Evolutionary conservation across 2,113 vertebrate species (phyloP).

Genomic region (Microtus ochrogaster): DNA sequence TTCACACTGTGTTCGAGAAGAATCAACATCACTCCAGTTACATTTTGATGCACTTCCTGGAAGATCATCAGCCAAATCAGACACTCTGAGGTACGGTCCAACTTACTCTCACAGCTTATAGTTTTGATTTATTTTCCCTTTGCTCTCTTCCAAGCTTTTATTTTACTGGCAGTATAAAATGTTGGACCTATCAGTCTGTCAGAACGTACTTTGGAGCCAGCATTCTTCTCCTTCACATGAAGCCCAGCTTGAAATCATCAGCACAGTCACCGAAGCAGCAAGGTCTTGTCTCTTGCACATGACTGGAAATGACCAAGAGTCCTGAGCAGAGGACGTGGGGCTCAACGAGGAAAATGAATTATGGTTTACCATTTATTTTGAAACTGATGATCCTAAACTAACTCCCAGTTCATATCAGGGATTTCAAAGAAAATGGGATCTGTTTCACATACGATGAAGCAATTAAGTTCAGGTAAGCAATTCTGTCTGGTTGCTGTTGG

Average conservation of each 20-base stretch:
- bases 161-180: constrained; percentile 55
- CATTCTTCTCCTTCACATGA: neutral
- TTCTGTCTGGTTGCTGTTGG: neutral
- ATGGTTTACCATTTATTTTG: constrained; percentile 71
- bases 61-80: constrained; percentile 51
- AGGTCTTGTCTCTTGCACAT: constrained; percentile 66
- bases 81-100: neutral
- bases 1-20: constrained; percentile 47
- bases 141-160: constrained; percentile 68
- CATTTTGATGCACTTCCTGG: constrained; percentile 58
- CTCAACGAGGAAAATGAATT: neutral
- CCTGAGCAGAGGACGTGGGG: constrained; percentile 47
- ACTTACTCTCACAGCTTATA: constrained; percentile 51
- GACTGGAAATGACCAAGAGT: constrained; percentile 30
- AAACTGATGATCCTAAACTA: constrained; percentile 59
- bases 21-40: constrained; percentile 14
- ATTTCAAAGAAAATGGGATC: constrained; percentile 60
- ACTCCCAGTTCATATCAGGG: constrained; percentile 38
- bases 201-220: constrained; percentile 53
- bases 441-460: constrained; percentile 50
- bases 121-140: constrained; percentile 66
- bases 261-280: constrained; percentile 59
- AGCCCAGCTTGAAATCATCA: constrained; percentile 64
- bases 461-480: constrained; percentile 16
- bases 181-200: constrained; percentile 13